These are phyloP conservation scores for Chloropsis cyanopogon DNA, from an alignment of 2,113 vertebrate species.

Conservation along the genomic window DNA sequence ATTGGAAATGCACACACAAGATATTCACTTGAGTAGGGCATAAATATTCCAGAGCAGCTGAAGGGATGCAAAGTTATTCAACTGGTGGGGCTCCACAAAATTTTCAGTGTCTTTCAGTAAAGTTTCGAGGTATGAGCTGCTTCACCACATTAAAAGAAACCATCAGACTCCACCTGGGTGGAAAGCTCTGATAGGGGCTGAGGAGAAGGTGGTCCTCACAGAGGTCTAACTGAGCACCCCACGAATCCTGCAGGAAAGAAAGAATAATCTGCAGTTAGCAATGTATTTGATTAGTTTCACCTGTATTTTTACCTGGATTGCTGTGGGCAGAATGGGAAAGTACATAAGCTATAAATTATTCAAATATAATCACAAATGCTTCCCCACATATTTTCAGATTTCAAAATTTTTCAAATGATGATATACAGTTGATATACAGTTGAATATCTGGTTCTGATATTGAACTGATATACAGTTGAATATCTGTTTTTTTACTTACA, in stretches of 20 bases:
- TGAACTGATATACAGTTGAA: neutral
- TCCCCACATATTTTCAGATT: neutral
- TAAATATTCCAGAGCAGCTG: neutral
- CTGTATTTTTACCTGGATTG: neutral
- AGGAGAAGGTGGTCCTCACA: neutral
- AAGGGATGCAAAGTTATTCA: neutral
- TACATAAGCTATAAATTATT: neutral
- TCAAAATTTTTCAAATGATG: neutral
- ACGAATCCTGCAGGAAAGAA: neutral
- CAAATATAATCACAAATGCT: neutral
- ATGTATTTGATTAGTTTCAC: neutral
- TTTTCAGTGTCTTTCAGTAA: neutral
- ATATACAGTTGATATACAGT: neutral
- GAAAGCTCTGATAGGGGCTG: neutral
- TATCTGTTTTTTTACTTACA: neutral
- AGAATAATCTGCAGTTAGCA: neutral
- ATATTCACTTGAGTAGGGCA: neutral
- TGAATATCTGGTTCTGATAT: neutral
- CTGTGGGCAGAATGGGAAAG: neutral
- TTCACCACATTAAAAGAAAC: neutral
- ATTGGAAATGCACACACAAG: neutral
- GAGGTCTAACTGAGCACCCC: neutral
- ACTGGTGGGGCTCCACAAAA: neutral
- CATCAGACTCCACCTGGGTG: rapidly evolving
- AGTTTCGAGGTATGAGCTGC: neutral